Percentiles rank a stretch among this genome's conserved stretches.
Evolutionary conservation across 1,140 invertebrate species (phyloP).

Genomic region (Drosophila orena): DNA sequence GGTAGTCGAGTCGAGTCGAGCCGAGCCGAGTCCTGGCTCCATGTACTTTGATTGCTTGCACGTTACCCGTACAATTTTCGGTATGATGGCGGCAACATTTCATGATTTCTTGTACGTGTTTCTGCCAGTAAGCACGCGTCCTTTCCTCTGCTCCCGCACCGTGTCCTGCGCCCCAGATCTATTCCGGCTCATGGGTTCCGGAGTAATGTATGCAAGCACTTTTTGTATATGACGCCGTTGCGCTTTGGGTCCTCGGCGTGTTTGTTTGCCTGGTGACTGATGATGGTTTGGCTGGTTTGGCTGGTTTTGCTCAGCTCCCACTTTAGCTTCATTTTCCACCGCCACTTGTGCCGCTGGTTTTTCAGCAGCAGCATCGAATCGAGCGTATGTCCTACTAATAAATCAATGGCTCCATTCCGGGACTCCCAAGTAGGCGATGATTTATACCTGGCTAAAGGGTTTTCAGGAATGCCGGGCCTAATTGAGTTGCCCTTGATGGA

Average conservation of each 20-base stretch:
- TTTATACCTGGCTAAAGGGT: conserved; percentile 43
- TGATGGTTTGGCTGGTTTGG: conserved; percentile 67
- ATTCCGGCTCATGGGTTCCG: conserved; percentile 11
- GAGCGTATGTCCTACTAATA: conserved; percentile 43
- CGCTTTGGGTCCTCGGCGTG: conserved; percentile 33
- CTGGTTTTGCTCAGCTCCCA: conserved; percentile 19
- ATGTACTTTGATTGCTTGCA: conserved; percentile 82
- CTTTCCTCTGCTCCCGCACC: conserved; percentile 1
- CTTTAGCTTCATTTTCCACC: neutral
- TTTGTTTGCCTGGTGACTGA: conserved; percentile 76
- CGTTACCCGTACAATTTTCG: conserved; percentile 83
- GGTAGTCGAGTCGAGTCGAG: conserved; percentile 8
- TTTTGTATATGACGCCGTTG: conserved; percentile 46
- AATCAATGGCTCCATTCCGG: conserved; percentile 56
- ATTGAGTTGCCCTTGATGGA: conserved; percentile 36
- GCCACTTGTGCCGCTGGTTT: conserved; percentile 4
- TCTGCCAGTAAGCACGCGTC: conserved; percentile 66
- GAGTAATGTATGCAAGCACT: conserved; percentile 62
- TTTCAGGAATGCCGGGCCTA: conserved; percentile 11
- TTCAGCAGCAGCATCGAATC: conserved; percentile 1
- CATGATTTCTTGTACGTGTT: conserved; percentile 83
- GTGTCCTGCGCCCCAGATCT: conserved; percentile 7
- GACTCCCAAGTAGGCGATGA: conserved; percentile 50
- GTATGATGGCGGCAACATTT: conserved; percentile 84
- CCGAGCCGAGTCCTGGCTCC: conserved; percentile 34